Evolutionary conservation across 92 coral and sea anemone genomes (phyloP), one percentile per base, ranked within the genome.

Genomic region (Phenganax stokvisi): DNA sequence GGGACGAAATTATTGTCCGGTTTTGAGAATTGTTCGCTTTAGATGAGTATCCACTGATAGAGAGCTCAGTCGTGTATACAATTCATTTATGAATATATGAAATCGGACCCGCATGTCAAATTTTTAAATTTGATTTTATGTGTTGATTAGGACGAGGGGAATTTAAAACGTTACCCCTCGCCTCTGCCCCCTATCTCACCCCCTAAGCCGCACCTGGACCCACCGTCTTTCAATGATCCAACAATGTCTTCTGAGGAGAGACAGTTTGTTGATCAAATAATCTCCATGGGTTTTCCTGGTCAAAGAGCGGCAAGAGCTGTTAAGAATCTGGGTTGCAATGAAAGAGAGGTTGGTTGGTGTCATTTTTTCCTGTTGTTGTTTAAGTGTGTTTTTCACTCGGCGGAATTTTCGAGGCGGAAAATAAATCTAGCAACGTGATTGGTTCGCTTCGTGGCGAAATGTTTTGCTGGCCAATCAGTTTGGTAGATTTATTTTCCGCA

Each of bases 291-390:
- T 11, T 96, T 96, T 74, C 97, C 99, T 47, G 71, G 74, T 3
- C 88, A 90, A 10, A 91, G 97, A 68, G 96, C 87, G 1, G 93
- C 97, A 54, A 85, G 99, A 71, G 99, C 97, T 75, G 99, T 96
- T 29, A 93, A 92, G 83, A 88, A 87, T 80, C 87, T 92, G 62
- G 97, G 97, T 9, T 88, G 83, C 76, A 92, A 90, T 20, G 97
- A 96, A 56, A 80, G 88, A 61, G 97, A 96, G 92, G 98, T 92
- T 17, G 12, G 56, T 51, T 37, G 47, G 47, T 37, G 47, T 2
- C 3, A 37, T 37, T 37, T 37, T 37, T 37, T 37, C 47, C 47
- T 5, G 47, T 37, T 37, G 25, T 20, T 20, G 25, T 20, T 20
- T 20, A 20, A 20, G 25, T 20, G 25, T 20, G 25, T 20, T 20